Conservation (phyloP, 2,797 vertebrate genomes). For the Trichosurus vulpecula region DNA sequence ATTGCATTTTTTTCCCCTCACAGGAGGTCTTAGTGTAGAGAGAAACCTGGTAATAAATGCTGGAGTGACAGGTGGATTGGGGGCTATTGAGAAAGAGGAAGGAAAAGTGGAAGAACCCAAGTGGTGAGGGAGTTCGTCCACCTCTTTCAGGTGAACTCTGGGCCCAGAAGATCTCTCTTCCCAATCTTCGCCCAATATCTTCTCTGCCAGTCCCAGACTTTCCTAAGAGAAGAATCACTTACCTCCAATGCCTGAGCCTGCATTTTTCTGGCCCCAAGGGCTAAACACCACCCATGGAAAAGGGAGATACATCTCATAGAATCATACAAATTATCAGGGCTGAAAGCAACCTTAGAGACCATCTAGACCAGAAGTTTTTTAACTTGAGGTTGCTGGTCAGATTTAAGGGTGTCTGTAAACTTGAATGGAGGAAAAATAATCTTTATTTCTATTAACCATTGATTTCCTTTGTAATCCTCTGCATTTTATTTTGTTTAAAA, state of each 20-base stretch:
- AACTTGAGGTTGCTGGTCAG: neutral
- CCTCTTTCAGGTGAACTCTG: neutral
- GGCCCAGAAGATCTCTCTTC: neutral
- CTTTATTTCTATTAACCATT: neutral
- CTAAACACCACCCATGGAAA: neutral
- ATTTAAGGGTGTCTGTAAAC: neutral
- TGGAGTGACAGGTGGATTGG: neutral
- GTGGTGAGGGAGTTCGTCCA: accelerated
- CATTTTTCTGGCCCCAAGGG: neutral
- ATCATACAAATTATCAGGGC: neutral
- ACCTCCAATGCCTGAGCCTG: neutral
- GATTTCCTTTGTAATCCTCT: neutral
- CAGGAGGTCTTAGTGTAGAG: neutral
- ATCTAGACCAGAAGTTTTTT: neutral
- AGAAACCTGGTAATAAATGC: neutral
- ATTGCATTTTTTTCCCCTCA: neutral
- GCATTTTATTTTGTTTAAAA: neutral
- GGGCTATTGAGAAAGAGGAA: neutral
- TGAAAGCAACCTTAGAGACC: neutral
- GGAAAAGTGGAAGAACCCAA: neutral
- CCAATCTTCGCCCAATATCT: neutral
- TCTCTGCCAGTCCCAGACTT: neutral
- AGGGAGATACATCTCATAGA: neutral
- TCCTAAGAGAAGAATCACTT: neutral
- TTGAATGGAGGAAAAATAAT: neutral